Evolutionary conservation across 1,140 invertebrate species (phyloP), one percentile per base, ranked within the genome.

Genomic region (Pachypsylla venusta): DNA sequence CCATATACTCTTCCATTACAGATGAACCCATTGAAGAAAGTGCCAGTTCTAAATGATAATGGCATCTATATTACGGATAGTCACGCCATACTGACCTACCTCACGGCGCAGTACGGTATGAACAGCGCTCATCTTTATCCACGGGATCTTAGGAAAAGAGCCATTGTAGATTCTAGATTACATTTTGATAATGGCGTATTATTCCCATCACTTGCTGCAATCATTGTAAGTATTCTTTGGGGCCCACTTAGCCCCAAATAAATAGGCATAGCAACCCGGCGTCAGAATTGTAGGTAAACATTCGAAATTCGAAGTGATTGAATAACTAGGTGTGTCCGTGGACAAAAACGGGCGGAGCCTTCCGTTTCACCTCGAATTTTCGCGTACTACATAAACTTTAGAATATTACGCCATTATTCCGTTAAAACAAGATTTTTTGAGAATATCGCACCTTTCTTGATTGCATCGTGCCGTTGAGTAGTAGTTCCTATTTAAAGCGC

Each of bases 101-200:
- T 85, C 62, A 77, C 72, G 1, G 79, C 81, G 62, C 75, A 84
- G 58, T 87, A 86, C 66, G 81, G 74, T 26, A 82, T 84, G 66
- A 75, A 81, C 40, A 70, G 76, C 30, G 73, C 74, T 27, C 62
- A 69, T 10, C 65, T 81, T 2, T 76, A 80, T 63, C 80, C 81
- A 0, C 80, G 78, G 66, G 79, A 82, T 61, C 73, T 77, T 1
- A 79, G 80, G 65, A 69, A 78, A 62, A 76, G 84, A 53, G 85
- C 84, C 2, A 0, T 84, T 0, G 77, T 90, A 5, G 81, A 89
- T 68, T 79, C 83, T 63, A 74, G 82, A 60, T 70, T 89, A 27
- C 81, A 81, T 66, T 89, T 89, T 68, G 85, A 89, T 65, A 70
- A 80, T 64, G 82, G 81, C 30, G 79, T 75, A 1, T 70, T 89